phyloP scores from a whole-genome alignment of 2,113 vertebrate species.

The Corythoichthys intestinalis region DNA sequence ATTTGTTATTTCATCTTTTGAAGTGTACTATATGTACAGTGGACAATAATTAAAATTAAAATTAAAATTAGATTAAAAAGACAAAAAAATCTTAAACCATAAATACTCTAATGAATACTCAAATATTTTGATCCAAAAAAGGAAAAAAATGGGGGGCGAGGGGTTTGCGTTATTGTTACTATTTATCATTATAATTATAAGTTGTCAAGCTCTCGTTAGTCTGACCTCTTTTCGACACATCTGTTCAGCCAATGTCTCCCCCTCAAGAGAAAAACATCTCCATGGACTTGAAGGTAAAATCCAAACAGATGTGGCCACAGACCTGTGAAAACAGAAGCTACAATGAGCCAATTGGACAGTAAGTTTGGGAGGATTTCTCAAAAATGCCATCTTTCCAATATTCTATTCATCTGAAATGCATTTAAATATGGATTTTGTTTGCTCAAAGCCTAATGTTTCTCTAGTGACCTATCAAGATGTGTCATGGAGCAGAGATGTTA shows the following conservation, averaged over 20 bases:
- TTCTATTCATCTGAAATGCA: constrained; percentile 35
- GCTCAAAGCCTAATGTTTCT: constrained; percentile 54
- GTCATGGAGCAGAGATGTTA: constrained; percentile 58
- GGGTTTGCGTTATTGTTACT: too few relatives aligned
- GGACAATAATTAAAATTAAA: too few relatives aligned
- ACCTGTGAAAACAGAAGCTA: constrained; percentile 9
- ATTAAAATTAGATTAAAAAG: too few relatives aligned
- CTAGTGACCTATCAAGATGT: constrained; percentile 61
- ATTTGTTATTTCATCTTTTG: too few relatives aligned
- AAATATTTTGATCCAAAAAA: too few relatives aligned
- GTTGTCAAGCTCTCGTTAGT: constrained; percentile 21
- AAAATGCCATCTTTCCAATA: constrained; percentile 42
- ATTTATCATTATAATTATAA: neutral
- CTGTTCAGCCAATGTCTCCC: constrained; percentile 35
- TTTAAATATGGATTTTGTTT: constrained; percentile 37
- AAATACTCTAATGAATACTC: too few relatives aligned
- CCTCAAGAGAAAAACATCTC: constrained; percentile 16
- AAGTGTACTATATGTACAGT: too few relatives aligned
- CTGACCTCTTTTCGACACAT: constrained; percentile 28
- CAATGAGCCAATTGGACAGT: constrained; percentile 10
- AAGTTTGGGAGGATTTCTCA: neutral
- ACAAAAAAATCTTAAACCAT: too few relatives aligned
- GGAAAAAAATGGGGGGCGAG: too few relatives aligned
- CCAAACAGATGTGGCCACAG: constrained; percentile 20
- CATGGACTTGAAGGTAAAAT: constrained; percentile 42